Base-by-base conservation (phyloP, 2,113 vertebrate genomes). In the Clinocottus analis region DNA sequence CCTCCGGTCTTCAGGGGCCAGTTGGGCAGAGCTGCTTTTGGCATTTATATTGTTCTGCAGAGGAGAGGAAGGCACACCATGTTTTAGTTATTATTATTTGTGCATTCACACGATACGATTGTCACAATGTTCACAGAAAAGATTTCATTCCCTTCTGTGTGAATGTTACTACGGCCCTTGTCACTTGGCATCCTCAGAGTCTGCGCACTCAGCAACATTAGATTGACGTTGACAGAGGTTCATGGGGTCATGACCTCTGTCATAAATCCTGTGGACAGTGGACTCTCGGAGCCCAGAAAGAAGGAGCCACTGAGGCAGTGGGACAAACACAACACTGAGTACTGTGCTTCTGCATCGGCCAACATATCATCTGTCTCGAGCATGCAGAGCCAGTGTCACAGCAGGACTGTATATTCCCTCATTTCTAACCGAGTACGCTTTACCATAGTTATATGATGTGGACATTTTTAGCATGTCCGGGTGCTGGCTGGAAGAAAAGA, bases 31-130 rank as follows among this genome's bases (percentile, higher is more conserved):
- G 94, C 93, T 74, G 35, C 93, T 95, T 72, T 95, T 96, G 78
- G 91, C 72, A 77, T 93, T 91, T 69, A 95, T 92, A 9, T 93
- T 94, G 86, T 94, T 96, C 96, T 97, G 88, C 66, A 43, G 8
- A 71, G 85, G 84, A 69, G 35, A 85, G n/a, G 84, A 60, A 85
- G 10, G 2, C 19, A 51, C 9, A 37, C 1, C 13, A 31, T 8
- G 10, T 55, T 33, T 25, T 68, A 69, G 45, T 35, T 56, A 33
- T 53, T 53, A 17, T 29, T 61, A 12, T 71, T 73, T 63, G 3
- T 60, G 21, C 41, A 51, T 25, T 39, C 9, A 35, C 7, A n/a
- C 37, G 23, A 35, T 7, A 45, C 11, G n/a, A 47, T 55, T 35
- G 25, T 41, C 4, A n/a, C 19, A 49, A 10, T 49, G 17, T 9